A percentile compares a stretch with the other conserved stretches of the same genome.
These are phyloP conservation scores for Gobio gobio DNA, from an alignment of 2,113 vertebrate genomes.

Conservation along the genomic window DNA sequence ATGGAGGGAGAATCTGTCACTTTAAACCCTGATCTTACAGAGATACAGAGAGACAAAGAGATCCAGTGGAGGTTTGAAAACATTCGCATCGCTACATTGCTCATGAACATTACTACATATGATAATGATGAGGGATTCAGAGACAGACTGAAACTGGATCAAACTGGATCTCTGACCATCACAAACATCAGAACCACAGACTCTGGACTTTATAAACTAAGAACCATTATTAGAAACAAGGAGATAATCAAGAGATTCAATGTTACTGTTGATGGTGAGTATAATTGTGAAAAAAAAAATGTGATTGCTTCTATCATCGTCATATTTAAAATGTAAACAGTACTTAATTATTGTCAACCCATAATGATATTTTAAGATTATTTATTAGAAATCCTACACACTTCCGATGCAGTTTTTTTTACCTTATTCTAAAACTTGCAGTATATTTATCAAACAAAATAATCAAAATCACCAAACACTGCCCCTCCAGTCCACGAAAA, in stretches of 20 bases:
- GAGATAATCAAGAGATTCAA: not conserved
- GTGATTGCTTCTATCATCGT: not conserved
- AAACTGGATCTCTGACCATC: not conserved
- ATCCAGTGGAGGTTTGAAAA: not conserved
- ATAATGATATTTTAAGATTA: no score
- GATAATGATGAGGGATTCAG: not conserved
- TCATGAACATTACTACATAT: not conserved
- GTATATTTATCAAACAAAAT: not conserved
- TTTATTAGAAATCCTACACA: no score
- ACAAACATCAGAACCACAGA: not conserved
- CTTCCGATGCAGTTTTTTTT: not conserved
- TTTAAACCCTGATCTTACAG: not conserved
- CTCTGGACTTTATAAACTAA: not conserved
- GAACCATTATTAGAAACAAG: not conserved
- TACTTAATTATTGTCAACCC: no score
- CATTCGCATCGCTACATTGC: not conserved
- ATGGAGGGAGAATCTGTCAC: not conserved
- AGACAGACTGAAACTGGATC: not conserved
- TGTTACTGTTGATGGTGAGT: not conserved
- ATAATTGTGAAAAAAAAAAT: not conserved
- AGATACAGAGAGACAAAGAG: not conserved
- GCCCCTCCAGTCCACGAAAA: not conserved
- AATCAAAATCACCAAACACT: not conserved
- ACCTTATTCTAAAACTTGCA: not conserved
- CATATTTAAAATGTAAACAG: not conserved